phyloP scores from a whole-genome alignment of 2,888 invertebrate species.

The Pristionchus entomophagus region DNA sequence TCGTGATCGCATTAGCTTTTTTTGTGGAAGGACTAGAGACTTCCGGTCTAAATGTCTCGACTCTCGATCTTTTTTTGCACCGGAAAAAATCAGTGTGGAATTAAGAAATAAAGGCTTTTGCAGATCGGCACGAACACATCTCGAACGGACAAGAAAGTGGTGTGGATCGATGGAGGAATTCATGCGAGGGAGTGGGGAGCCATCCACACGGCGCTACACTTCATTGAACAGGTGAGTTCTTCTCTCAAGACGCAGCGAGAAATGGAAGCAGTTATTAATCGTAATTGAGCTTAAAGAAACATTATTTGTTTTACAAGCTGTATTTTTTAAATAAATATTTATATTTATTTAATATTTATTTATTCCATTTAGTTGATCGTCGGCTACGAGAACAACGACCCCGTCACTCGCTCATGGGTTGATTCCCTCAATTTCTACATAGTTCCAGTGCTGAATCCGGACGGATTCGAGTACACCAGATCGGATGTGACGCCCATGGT shows the following conservation, averaged over 20 bases:
- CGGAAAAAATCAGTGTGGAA: not conserved
- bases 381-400: slow-evolving; percentile 61
- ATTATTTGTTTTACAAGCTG: not conserved
- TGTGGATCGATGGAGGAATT: slow-evolving; percentile 75
- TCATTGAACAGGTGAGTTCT: slow-evolving; percentile 70
- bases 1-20: not conserved
- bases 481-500: slow-evolving; percentile 70
- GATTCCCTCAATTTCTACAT: slow-evolving; percentile 69
- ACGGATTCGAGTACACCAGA: slow-evolving; percentile 71
- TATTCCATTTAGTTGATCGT: slow-evolving; percentile 67
- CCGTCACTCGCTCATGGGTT: slow-evolving; percentile 52
- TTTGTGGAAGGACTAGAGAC: too few species aligned
- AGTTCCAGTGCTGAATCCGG: slow-evolving; percentile 73
- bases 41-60: too few species aligned
- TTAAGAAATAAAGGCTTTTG: slow-evolving; percentile 46
- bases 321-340: not conserved
- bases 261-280: too few species aligned
- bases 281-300: too few species aligned
- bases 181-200: slow-evolving; percentile 75
- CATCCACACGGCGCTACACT: slow-evolving; percentile 73
- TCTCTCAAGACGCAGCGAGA: not conserved
- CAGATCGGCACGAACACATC: slow-evolving; percentile 68
- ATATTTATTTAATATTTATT: not conserved
- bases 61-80: too few species aligned
- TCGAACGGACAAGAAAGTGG: slow-evolving; percentile 63